Evolutionary conservation across 2,888 invertebrate species (phyloP), one percentile per base, ranked within the genome.

Genomic region (Arctia plantaginis): DNA sequence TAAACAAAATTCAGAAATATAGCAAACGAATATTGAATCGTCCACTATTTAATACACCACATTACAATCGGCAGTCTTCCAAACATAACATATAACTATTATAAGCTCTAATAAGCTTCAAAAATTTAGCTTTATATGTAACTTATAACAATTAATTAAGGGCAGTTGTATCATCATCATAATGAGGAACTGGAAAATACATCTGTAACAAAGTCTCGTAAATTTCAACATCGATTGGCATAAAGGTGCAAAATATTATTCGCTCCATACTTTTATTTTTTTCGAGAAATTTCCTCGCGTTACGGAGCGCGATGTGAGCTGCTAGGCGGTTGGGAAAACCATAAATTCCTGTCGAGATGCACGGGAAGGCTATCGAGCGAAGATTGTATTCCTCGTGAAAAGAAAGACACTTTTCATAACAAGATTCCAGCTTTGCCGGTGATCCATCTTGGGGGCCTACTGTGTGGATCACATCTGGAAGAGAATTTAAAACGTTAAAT

Each of bases 261-360:
- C 97, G 95, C 72, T 98, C 97, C 77, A 98, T 91, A 27, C 93
- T 89, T 73, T 93, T 92, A 74, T 93, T 91, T 0, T 89, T 85
- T 87, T 96, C 96, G 55, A 98, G 93, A 89, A 97, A 97, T 74
- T 96, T 95, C 81, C 98, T 95, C 0, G 98, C 97, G 1, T 97
- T 96, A 39, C 93, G 90, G 13, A 98, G 89, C 6, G 98, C 98
- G 8, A 98, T 97, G 84, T 97, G 96, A 0, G 98, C 97, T 0
- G 99, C 99, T 55, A 97, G 92, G 77, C 97, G 96, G 89, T 97
- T 97, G 0, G 98, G 98, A 91, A 98, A 99, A 0, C 98, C 98
- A 90, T 98, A 99, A 78, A 99, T 96, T n/a, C 99, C 99, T 8
- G 99, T 99, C 0, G 98, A 98, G 87, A 99, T 98, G 89, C 99